These are phyloP conservation scores for Agelastica alni DNA, from an alignment of 2,888 invertebrate genomes.

Conservation along the genomic window DNA sequence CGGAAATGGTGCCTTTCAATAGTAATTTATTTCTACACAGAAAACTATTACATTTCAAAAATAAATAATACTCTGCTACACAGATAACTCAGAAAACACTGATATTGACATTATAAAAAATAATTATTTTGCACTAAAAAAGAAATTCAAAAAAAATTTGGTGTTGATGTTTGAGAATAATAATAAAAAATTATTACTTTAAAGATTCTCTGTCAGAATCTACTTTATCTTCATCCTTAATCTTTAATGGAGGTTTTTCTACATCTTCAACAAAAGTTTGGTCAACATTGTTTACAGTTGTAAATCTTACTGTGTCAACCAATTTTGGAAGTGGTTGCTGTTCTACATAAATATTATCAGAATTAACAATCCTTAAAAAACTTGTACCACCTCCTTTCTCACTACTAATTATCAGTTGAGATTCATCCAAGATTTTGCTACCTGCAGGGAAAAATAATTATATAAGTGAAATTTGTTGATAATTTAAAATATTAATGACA, in stretches of 20 bases:
- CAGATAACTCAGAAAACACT: too few relatives aligned
- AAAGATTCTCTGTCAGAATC: conserved; percentile 52
- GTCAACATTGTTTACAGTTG: conserved; percentile 19
- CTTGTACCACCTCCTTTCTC: conserved; percentile 41
- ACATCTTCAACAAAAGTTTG: conserved; percentile 1
- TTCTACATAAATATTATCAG: conserved; percentile 50
- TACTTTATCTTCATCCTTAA: conserved; percentile 48
- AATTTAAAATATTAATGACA: too few relatives aligned
- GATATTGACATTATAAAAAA: too few relatives aligned
- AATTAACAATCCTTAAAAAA: conserved; percentile 52
- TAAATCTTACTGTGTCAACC: conserved; percentile 38
- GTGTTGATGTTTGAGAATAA: neutral
- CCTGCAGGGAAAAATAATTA: conserved; percentile 39
- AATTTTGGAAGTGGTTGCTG: conserved; percentile 43
- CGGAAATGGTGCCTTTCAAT: too few relatives aligned
- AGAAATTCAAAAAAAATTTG: neutral
- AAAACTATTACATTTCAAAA: too few relatives aligned
- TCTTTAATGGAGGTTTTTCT: conserved; percentile 29
- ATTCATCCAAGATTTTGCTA: conserved; percentile 45
- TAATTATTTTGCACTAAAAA: neutral
- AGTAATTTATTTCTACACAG: too few relatives aligned
- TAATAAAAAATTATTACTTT: conserved; percentile 29
- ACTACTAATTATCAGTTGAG: conserved; percentile 46
- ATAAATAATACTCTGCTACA: too few relatives aligned
- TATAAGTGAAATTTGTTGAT: too few relatives aligned